Conservation (phyloP, 2,113 vertebrate species). For the Smithornis capensis region DNA sequence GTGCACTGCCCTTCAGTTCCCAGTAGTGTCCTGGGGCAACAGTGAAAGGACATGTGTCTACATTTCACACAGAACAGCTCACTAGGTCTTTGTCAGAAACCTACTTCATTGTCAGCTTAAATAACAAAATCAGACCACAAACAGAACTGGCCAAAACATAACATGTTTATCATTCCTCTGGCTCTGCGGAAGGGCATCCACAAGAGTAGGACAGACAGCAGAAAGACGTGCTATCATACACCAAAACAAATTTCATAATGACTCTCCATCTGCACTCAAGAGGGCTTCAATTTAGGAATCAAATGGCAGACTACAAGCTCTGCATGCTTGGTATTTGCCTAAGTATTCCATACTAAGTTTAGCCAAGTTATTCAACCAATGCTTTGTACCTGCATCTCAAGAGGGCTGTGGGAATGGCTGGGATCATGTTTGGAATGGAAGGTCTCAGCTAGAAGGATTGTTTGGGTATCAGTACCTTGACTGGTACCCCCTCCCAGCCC, state of each 20-base stretch:
- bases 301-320: not conserved
- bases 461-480: not conserved
- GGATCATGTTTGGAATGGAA: not conserved
- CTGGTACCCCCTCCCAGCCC: not conserved
- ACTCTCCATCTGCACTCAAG: not conserved
- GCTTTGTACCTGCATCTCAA: not conserved
- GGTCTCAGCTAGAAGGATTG: not conserved
- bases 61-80: not conserved
- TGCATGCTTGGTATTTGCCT: not conserved
- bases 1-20: not conserved
- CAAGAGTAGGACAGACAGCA: not conserved
- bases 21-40: not conserved
- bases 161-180: not conserved
- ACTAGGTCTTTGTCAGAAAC: not conserved
- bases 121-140: not conserved
- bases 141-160: not conserved
- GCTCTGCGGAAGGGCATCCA: not conserved
- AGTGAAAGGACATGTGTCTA: not conserved
- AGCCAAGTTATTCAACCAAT: not conserved
- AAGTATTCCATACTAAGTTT: not conserved
- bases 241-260: not conserved
- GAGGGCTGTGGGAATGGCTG: not conserved
- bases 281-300: not conserved
- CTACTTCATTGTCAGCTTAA: not conserved
- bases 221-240: not conserved